Percentiles rank a stretch among this genome's conserved stretches.
phyloP scores from a whole-genome alignment of 2,797 vertebrate genomes.

The Cossypha heuglini region DNA sequence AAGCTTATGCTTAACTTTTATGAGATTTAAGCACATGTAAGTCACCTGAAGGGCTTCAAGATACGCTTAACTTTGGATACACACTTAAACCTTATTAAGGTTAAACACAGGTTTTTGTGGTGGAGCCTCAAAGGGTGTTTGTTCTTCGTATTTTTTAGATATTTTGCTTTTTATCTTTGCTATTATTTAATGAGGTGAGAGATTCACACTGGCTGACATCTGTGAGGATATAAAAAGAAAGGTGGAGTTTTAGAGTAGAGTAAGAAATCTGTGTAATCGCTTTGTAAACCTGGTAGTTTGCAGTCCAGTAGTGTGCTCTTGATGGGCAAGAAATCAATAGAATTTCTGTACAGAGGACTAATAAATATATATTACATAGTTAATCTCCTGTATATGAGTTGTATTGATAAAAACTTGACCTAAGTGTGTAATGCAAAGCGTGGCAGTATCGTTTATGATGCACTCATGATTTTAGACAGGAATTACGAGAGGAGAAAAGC shows the following conservation, averaged over 20 bases:
- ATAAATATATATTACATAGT: conserved; percentile 11
- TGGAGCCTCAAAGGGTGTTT: background rate
- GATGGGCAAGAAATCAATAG: conserved; percentile 7
- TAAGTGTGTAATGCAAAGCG: background rate
- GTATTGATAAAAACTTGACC: conserved; percentile 33
- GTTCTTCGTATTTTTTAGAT: background rate
- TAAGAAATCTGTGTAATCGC: background rate
- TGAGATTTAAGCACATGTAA: background rate
- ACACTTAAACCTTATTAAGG: background rate
- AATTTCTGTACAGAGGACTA: background rate
- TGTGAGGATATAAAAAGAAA: background rate
- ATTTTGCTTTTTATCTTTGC: background rate
- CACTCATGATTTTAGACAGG: background rate
- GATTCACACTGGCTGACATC: background rate
- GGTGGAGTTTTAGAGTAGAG: background rate
- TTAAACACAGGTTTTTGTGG: background rate
- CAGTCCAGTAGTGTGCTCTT: background rate
- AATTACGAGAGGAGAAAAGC: background rate
- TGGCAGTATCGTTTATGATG: background rate
- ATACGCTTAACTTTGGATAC: background rate
- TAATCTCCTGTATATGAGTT: conserved; percentile 17
- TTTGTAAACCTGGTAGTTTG: background rate
- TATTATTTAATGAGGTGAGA: background rate
- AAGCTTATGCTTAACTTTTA: background rate
- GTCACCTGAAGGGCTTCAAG: background rate